A percentile compares a stretch with the other conserved stretches of the same genome.
Conservation (phyloP, 2,797 vertebrate genomes). For the Phataginus tetradactyla region DNA sequence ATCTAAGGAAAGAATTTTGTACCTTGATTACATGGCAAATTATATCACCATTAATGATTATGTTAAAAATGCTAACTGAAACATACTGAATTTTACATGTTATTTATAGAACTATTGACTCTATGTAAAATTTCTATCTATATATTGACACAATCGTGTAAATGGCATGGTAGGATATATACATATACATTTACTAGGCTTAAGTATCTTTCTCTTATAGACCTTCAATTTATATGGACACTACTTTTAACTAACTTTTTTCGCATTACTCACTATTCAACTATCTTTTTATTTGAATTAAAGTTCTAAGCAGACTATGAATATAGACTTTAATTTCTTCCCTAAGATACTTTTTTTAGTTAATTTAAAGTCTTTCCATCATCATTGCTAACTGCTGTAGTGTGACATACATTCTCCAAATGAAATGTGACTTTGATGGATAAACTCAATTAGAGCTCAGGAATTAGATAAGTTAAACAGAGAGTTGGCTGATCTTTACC, state of each 20-base stretch:
- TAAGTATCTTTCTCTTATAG: background rate
- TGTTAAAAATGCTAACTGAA: background rate
- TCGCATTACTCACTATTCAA: conserved; percentile 15
- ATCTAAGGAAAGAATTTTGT: background rate
- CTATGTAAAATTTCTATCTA: background rate
- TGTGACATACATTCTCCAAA: conserved; percentile 82
- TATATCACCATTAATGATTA: background rate
- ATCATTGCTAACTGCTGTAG: conserved; percentile 75
- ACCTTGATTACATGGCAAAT: background rate
- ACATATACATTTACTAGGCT: background rate
- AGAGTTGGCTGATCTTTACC: conserved; percentile 83
- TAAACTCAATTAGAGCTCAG: conserved; percentile 87
- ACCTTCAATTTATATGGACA: background rate
- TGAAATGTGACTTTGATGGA: conserved; percentile 85
- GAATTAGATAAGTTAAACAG: conserved; percentile 83
- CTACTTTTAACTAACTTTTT: background rate
- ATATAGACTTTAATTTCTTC: conserved; percentile 79
- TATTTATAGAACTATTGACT: background rate
- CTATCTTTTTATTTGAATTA: conserved; percentile 47
- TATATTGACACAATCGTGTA: background rate
- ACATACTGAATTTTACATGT: background rate
- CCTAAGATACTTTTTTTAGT: conserved; percentile 82
- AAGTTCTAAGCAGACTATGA: conserved; percentile 71
- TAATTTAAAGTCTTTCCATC: conserved; percentile 83
- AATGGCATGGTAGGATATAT: background rate